Percentiles rank a stretch among this genome's conserved stretches.
Conservation (phyloP, 2,797 vertebrate species). For the Ctenopoma multispine region DNA sequence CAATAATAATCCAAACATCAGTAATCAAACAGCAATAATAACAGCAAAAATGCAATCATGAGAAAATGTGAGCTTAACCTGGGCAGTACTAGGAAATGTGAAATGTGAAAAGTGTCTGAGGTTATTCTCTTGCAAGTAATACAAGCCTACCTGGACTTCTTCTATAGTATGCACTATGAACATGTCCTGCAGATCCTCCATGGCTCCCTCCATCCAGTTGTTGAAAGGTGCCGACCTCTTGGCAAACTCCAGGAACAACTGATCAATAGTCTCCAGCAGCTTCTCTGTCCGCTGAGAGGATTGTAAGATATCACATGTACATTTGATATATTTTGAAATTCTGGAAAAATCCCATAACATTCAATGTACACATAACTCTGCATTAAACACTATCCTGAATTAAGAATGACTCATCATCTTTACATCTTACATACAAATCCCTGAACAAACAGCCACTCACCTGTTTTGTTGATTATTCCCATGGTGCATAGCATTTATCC, state of each 20-base stretch:
- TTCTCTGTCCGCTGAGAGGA: conserved; percentile 92
- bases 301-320: conserved; percentile 16
- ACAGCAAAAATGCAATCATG: neutral
- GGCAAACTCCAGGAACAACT: conserved; percentile 95
- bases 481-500: conserved; percentile 41
- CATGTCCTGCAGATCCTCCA: conserved; percentile 99
- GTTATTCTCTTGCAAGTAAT: too few species aligned
- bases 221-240: conserved; percentile 97
- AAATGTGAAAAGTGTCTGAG: neutral
- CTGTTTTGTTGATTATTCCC: conserved; percentile 53
- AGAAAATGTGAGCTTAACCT: neutral
- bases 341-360: conserved; percentile 9
- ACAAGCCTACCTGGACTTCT: conserved; percentile 90
- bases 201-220: conserved; percentile 99
- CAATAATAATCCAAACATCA: neutral
- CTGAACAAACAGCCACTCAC: conserved; percentile 44
- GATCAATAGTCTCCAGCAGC: conserved; percentile 95
- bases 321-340: conserved; percentile 21
- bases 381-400: neutral
- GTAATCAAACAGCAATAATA: too few species aligned
- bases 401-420: conserved; percentile 20
- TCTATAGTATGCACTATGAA: conserved; percentile 97
- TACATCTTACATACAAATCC: conserved; percentile 32
- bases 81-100: conserved; percentile 1
- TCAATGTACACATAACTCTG: neutral